Conservation (phyloP, 2,113 vertebrate species). For the Limanda limanda region DNA sequence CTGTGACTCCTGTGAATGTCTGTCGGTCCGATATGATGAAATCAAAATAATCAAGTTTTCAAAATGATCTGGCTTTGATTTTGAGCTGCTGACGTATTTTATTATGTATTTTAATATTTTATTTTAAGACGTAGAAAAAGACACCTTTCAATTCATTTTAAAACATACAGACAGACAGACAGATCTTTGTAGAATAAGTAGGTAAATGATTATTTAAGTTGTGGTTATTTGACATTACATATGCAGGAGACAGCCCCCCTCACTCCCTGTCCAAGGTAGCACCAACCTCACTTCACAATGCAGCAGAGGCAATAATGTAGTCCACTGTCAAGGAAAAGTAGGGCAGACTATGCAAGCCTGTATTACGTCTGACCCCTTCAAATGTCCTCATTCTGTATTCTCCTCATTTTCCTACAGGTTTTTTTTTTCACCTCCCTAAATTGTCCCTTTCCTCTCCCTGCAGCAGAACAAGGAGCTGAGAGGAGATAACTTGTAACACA, state of each 20-base stretch:
- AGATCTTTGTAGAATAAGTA: too few species aligned
- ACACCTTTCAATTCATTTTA: too few species aligned
- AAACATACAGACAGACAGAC: too few species aligned
- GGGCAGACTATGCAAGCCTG: constrained; percentile 42
- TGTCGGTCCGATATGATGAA: too few species aligned
- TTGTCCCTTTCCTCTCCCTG: constrained; percentile 21
- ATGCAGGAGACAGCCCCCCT: background rate
- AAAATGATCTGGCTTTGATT: too few species aligned
- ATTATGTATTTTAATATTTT: too few species aligned
- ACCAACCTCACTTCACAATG: constrained; percentile 9
- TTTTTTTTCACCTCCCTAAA: constrained; percentile 18
- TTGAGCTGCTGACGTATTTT: too few species aligned
- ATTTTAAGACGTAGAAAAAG: too few species aligned
- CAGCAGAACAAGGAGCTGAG: constrained; percentile 42
- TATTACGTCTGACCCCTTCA: constrained; percentile 47
- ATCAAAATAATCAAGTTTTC: too few species aligned
- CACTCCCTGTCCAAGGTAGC: background rate
- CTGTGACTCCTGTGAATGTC: too few species aligned
- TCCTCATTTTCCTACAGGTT: constrained; percentile 23
- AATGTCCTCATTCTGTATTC: constrained; percentile 65
- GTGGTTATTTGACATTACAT: background rate
- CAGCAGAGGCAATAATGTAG: constrained; percentile 27
- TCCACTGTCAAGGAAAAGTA: constrained; percentile 56
- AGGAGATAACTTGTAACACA: constrained; percentile 53
- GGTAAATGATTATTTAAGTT: too few species aligned